Base-by-base conservation (phyloP, 2,113 vertebrate species). In the Theristicus caerulescens region DNA sequence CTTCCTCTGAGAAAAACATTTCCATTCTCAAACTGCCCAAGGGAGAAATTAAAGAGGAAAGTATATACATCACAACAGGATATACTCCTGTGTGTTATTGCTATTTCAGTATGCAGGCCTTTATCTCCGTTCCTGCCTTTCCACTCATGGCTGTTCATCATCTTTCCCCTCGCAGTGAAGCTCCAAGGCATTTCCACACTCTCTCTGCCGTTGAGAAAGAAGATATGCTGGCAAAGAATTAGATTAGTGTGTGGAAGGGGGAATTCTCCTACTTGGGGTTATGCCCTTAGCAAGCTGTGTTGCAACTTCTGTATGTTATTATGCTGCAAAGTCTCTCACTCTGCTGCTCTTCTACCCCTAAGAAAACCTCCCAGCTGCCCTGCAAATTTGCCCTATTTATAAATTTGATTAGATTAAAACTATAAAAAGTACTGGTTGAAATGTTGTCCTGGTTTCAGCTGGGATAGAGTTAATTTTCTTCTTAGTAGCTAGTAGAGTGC, bases 1-100 rank as follows among this genome's bases (percentile, higher is more conserved):
- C 85, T 98, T 98, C 96, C 97, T 98, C 86, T 94, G 85, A 96
- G 93, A 97, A 97, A 98, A 98, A 97, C 80, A 95, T 77, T 97
- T 97, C 94, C 96, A 97, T 96, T 92, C 94, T 97, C 79, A 94
- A 71, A 44, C 49, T 89, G 93, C 95, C 90, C 96, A 65, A 62
- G 97, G 96, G 94, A 97, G 91, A 96, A 98, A 97, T 95, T 93
- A 96, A 82, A 86, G 70, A 86, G 93, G 94, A 95, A 96, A 93
- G 31, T 90, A 94, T 94, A 94, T 90, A 94, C 94, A 96, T 83
- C 93, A 98, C 92, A 98, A 97, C 97, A 98, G 98, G 97, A 97
- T 96, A 89, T 55, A 91, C 80, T 95, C 59, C 77, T 80, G 66
- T 66, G 47, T 94, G 91, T 87, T 94, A 87, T 62, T 94, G 80